phyloP scores from a whole-genome alignment of 2,113 vertebrate species.

The Numida meleagris region DNA sequence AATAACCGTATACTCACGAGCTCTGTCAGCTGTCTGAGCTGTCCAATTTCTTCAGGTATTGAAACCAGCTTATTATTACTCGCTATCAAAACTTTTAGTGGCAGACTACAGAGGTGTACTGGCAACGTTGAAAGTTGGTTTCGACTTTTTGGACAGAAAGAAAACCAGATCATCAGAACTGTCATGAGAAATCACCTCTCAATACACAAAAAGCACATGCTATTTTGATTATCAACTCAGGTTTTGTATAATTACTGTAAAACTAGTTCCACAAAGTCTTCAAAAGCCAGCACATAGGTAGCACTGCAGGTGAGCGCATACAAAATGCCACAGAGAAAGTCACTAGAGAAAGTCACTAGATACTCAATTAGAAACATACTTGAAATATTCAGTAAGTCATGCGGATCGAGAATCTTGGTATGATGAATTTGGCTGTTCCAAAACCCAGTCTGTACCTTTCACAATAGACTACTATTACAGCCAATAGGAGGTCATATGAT shows the following conservation, averaged over 20 bases:
- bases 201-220: not conserved
- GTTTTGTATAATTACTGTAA: not conserved
- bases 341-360: not conserved
- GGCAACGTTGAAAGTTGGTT: slow-evolving; percentile 94
- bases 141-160: slow-evolving; percentile 81
- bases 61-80: slow-evolving; percentile 97
- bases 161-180: slow-evolving; percentile 25
- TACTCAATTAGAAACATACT: not conserved
- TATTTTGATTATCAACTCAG: not conserved
- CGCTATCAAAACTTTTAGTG: slow-evolving; percentile 94
- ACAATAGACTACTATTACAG: not conserved
- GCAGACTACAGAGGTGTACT: slow-evolving; percentile 88
- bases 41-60: slow-evolving; percentile 93
- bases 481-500: not conserved
- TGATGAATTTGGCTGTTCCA: not conserved
- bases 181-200: not conserved
- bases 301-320: not conserved
- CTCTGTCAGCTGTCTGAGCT: slow-evolving; percentile 90
- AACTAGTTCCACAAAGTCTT: not conserved
- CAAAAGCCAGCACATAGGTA: not conserved
- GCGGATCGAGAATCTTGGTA: not conserved
- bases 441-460: not conserved
- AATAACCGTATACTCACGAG: slow-evolving; percentile 83
- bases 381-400: not conserved
- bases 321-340: not conserved